Base-by-base conservation (phyloP, 37 sponge, comb jelly and placozoan species). In the Beroe forskalii region DNA sequence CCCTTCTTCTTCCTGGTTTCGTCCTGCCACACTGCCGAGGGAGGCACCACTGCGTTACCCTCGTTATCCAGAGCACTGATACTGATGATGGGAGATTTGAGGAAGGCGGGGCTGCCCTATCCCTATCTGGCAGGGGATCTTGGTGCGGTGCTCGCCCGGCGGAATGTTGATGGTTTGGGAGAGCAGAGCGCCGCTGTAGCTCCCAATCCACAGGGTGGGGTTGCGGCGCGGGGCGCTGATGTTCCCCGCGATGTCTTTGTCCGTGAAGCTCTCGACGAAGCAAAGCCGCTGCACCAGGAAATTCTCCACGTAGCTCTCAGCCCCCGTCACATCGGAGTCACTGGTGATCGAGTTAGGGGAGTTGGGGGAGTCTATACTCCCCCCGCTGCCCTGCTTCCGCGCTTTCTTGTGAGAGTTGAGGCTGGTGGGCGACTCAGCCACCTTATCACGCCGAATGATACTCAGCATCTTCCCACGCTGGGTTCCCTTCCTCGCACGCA, bases 321-420 rank as follows among this genome's bases (percentile, higher is more conserved):
- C 30, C 8, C 55, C 86, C 3, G 30, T 24, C 55, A 43, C 25
- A 23, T 80, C 86, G 14, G 86, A 38, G 55, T 80, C 86, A 80
- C 86, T 80, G 37, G 86, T 23, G n/a, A 80, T 44, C 2, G 86
- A 80, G 86, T 38, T 80, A 37, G 86, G 86, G 27, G 86, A 80
- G 86, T 80, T 80, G 28, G 86, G 86, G 9, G 40, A 38, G 55
- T 80, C 86, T 33, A 80, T 80, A 38, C 86, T 80, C 19, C 86
- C 86, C 0, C 86, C 86, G 22, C 86, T 80, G 86, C 86, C 86
- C 40, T 80, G 86, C 40, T 80, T 80, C 55, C 55, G 23, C n/a
- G 86, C 86, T 44, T 80, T 80, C 86, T 80, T 80, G 86, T 80
- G 86, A 80, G 55, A 80, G 86, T 80, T 80, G 30, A 80, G 86